Conservation (phyloP, 2,797 vertebrate genomes). For the Acrossocheilus wenchowensis region DNA sequence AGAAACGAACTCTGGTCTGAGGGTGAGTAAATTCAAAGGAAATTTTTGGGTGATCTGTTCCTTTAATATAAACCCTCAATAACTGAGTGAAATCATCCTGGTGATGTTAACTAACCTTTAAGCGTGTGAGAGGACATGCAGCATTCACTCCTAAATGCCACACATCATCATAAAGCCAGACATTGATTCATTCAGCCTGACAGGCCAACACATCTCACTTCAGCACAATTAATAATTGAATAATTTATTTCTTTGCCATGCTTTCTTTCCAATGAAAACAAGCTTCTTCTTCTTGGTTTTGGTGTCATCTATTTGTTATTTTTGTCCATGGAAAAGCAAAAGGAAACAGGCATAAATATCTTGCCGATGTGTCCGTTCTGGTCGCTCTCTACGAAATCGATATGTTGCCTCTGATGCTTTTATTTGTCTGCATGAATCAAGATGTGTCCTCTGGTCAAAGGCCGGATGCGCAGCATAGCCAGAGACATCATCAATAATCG, state of each 20-base stretch:
- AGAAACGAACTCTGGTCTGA: too few relatives aligned
- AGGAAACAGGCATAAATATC: conserved; percentile 67
- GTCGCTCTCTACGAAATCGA: conserved; percentile 60
- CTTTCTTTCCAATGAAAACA: conserved; percentile 54
- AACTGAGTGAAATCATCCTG: neutral
- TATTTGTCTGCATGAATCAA: conserved; percentile 69
- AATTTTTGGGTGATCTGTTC: neutral
- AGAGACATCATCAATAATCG: conserved; percentile 64
- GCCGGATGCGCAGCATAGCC: conserved; percentile 33
- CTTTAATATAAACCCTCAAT: conserved; percentile 11
- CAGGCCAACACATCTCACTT: conserved; percentile 59
- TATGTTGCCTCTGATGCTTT: conserved; percentile 71
- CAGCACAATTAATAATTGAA: conserved; percentile 66
- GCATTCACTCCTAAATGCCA: conserved; percentile 58
- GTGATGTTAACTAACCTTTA: conserved; percentile 20
- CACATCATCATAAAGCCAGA: conserved; percentile 49
- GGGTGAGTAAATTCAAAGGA: too few relatives aligned
- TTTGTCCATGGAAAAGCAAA: conserved; percentile 8
- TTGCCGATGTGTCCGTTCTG: conserved; percentile 59
- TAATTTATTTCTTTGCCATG: conserved; percentile 61
- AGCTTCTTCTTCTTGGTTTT: neutral
- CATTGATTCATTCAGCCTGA: conserved; percentile 63
- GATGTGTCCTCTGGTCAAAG: conserved; percentile 64
- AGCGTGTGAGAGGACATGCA: neutral
- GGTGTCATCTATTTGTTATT: neutral